A percentile compares a stretch with the other conserved stretches of the same genome.
phyloP scores from a whole-genome alignment of 2,797 vertebrate genomes.

The Macropus fuliginosus region DNA sequence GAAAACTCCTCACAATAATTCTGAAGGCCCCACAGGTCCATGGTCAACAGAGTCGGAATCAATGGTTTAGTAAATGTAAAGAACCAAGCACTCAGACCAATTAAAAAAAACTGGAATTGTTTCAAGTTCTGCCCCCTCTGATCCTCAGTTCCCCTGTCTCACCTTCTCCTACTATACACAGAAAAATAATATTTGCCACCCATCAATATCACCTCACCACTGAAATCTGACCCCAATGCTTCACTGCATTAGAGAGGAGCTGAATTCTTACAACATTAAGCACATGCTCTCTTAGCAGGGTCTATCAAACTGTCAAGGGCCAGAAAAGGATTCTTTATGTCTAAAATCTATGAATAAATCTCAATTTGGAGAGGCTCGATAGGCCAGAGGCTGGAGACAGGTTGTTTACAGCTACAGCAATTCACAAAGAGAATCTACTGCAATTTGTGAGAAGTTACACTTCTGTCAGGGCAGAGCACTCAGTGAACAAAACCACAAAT shows the following conservation, averaged over 20 bases:
- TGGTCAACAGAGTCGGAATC: not conserved
- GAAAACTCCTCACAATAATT: not conserved
- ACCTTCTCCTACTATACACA: conserved; percentile 14
- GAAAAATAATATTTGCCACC: conserved; percentile 27
- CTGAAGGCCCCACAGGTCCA: not conserved
- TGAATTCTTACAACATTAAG: not conserved
- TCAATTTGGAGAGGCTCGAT: not conserved
- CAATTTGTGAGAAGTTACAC: not conserved
- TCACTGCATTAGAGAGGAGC: not conserved
- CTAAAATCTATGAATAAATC: not conserved
- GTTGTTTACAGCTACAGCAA: not conserved
- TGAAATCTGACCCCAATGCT: not conserved
- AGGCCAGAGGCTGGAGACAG: not conserved
- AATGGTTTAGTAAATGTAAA: not conserved
- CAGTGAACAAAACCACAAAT: not conserved
- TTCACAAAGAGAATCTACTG: not conserved
- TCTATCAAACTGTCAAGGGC: not conserved
- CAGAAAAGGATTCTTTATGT: not conserved
- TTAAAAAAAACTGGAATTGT: not conserved
- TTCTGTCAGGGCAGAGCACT: not conserved
- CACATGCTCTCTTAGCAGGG: not conserved
- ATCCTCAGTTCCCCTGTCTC: conserved; percentile 25
- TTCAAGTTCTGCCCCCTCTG: conserved; percentile 10
- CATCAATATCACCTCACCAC: not conserved
- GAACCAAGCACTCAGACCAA: not conserved